Evolutionary conservation across 2,797 vertebrate genomes (phyloP), one percentile per base, ranked within the genome.

Genomic region (Pangasius djambal): DNA sequence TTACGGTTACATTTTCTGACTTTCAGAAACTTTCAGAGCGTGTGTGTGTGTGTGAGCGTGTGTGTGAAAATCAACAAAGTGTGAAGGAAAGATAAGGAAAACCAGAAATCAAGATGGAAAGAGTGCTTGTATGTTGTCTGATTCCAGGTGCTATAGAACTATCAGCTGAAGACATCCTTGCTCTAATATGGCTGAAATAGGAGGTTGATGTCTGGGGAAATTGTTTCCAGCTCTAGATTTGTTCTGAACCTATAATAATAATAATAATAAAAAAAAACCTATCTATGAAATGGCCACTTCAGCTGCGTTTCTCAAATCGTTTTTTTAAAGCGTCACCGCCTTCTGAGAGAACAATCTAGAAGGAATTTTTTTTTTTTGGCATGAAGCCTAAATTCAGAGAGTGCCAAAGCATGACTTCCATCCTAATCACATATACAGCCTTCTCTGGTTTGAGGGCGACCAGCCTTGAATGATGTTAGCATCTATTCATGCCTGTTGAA

Each of bases 221-320:
- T 83, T 69, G 87, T 82, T 87, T 72, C 67, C 55, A 79, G 85
- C 63, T 67, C 83, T 20, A 86, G 52, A 86, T 77, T 61, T 52
- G 25, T 85, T 79, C 82, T 85, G 83, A 78, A 74, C 55, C 65
- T 63, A 20, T 89, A 87, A 91, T 88, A 65, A 65, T 28, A 61
- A 57, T 9, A 48, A 50, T 12, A 83, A 61, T 25, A 44, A 61
- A 89, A 79, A 85, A 59, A n/a, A 5, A 40, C 4, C 74, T 72
- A 77, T 89, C 88, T 83, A 81, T 87, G 87, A 61, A 63, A 81
- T 89, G 59, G 57, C 59, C 83, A 37, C 86, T 63, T 89, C 52
- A 70, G 81, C 25, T 55, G 55, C 48, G 67, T 83, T 87, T 85
- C 44, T 28, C 31, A 13, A 50, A 90, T 81, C 3, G 6, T 55